These are phyloP conservation scores for Troglohyphantes excavatus DNA, from an alignment of 2,888 invertebrate species.

Conservation along the genomic window DNA sequence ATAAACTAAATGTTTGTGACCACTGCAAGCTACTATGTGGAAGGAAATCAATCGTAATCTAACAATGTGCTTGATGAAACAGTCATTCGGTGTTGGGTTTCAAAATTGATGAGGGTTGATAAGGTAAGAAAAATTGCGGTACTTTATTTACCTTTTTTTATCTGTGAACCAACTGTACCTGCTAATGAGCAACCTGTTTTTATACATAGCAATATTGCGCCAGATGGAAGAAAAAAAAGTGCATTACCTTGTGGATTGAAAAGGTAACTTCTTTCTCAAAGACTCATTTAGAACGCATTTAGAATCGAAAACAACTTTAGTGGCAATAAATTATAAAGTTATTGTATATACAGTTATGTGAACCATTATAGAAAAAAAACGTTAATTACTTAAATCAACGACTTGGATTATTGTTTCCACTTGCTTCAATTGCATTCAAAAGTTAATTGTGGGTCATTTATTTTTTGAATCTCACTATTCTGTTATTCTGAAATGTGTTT, in stretches of 20 bases:
- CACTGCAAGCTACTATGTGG: neutral
- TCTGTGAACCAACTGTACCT: neutral
- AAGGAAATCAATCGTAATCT: conserved; percentile 30
- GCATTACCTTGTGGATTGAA: neutral
- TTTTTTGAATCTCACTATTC: too few relatives aligned
- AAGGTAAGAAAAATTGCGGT: conserved; percentile 11
- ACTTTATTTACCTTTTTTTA: neutral
- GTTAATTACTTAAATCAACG: too few relatives aligned
- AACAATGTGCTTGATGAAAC: conserved; percentile 19
- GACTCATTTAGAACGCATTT: neutral
- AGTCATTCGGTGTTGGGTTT: neutral
- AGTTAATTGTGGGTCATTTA: too few relatives aligned
- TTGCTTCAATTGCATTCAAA: too few relatives aligned
- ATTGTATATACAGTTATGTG: too few relatives aligned
- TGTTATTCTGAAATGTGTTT: too few relatives aligned
- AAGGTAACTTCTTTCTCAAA: conserved; percentile 9
- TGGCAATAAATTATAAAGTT: too few relatives aligned
- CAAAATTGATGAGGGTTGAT: neutral
- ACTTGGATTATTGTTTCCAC: too few relatives aligned
- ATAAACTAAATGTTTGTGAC: conserved; percentile 30
- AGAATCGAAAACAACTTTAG: neutral
- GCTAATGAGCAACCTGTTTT: conserved; percentile 18
- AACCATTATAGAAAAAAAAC: too few relatives aligned
- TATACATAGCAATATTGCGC: neutral
- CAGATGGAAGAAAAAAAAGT: neutral